Percentiles rank a stretch among this genome's conserved stretches.
Conservation (phyloP, 2,113 vertebrate genomes). For the Aldabrachelys gigantea region DNA sequence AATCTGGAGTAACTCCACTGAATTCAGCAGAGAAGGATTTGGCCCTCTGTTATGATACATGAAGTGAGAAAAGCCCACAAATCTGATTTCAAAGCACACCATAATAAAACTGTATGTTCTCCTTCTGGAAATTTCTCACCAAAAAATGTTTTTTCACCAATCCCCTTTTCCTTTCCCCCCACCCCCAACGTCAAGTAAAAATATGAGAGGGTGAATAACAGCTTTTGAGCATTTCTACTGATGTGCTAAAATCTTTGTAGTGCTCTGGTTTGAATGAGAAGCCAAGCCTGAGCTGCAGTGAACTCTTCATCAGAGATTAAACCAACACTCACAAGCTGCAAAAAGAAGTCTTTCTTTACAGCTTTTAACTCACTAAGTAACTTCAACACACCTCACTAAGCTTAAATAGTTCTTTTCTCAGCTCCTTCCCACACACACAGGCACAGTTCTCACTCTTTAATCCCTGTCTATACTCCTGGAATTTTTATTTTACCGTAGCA, state of each 20-base stretch:
- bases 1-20: background rate
- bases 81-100: background rate
- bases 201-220: background rate
- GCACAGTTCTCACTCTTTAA: accelerated
- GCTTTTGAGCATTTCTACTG: background rate
- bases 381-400: background rate
- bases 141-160: background rate
- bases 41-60: background rate
- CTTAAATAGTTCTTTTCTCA: background rate
- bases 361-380: background rate
- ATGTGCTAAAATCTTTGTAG: background rate
- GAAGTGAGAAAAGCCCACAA: background rate
- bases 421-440: background rate
- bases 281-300: background rate
- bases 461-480: accelerated
- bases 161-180: background rate
- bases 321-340: background rate
- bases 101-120: background rate
- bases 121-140: background rate
- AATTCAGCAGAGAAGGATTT: background rate
- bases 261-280: background rate
- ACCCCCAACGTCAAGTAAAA: background rate
- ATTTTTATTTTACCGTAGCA: background rate
- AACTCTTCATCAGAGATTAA: background rate
- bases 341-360: background rate